phyloP scores from a whole-genome alignment of 2,888 invertebrate genomes.

The Cremastinae sp. region DNA sequence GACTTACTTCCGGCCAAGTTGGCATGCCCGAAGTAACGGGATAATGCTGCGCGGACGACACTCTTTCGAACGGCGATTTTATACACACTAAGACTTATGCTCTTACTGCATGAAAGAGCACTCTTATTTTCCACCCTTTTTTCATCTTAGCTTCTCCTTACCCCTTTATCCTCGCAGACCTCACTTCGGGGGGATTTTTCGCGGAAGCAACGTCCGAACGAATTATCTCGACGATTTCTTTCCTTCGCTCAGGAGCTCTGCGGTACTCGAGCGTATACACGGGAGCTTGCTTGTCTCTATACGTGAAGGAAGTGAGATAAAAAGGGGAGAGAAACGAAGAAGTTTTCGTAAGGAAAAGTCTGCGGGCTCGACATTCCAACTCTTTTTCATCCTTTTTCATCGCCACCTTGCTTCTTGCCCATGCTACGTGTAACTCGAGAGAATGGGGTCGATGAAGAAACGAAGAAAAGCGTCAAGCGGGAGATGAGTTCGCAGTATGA shows the following conservation, averaged over 20 bases:
- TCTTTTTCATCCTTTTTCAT: constrained; percentile 27
- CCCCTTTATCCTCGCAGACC: neutral
- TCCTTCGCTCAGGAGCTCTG: constrained; percentile 30
- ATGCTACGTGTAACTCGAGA: constrained; percentile 20
- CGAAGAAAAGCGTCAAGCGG: constrained; percentile 37
- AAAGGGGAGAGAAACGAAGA: constrained; percentile 1
- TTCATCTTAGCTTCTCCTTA: constrained; percentile 7
- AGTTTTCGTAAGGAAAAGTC: constrained; percentile 36
- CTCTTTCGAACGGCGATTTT: constrained; percentile 14
- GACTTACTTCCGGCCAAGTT: constrained; percentile 54
- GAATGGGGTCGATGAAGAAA: constrained; percentile 43
- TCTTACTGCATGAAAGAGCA: constrained; percentile 5
- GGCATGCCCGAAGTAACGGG: constrained; percentile 32
- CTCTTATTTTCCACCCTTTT: constrained; percentile 32
- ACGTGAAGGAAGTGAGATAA: neutral
- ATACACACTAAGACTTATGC: constrained; percentile 30
- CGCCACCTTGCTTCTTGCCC: constrained; percentile 11
- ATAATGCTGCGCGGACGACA: constrained; percentile 23
- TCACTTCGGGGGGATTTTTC: constrained; percentile 41
- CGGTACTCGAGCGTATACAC: constrained; percentile 36
- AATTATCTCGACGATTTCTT: constrained; percentile 59
- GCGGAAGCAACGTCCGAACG: constrained; percentile 55
- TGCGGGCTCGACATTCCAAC: constrained; percentile 29
- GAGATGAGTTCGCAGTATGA: constrained; percentile 25
- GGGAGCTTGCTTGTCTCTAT: constrained; percentile 7